These are phyloP conservation scores for Cuniculus paca DNA, from an alignment of 2,797 vertebrate species.

Conservation along the genomic window DNA sequence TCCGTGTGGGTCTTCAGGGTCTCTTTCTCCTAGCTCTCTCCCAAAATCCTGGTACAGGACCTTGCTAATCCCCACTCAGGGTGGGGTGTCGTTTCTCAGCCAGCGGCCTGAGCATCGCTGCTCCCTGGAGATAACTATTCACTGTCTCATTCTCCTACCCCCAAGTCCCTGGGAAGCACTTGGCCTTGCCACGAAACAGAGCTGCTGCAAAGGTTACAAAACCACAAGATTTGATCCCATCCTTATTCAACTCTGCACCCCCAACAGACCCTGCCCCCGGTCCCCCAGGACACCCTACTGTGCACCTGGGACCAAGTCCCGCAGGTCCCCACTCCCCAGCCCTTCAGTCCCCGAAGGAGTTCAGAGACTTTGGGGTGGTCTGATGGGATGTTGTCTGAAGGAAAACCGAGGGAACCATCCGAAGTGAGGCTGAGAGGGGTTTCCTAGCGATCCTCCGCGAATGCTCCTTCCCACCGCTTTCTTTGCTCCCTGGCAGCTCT, in stretches of 20 bases:
- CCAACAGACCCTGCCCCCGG: neutral
- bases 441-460: neutral
- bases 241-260: neutral
- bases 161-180: neutral
- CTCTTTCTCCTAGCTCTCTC: neutral
- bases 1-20: neutral
- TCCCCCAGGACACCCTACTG: neutral
- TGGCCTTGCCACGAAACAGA: neutral
- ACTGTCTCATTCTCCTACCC: neutral
- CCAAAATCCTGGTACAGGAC: accelerated
- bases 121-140: neutral
- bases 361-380: neutral
- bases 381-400: neutral
- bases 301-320: neutral
- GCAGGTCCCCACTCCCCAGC: no score
- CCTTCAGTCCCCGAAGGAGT: no score
- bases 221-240: neutral
- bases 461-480: neutral
- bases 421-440: neutral
- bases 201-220: neutral
- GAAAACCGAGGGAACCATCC: neutral
- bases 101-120: neutral
- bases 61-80: neutral
- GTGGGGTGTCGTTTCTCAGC: neutral
- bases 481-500: neutral